A percentile compares a stretch with the other conserved stretches of the same genome.
These are phyloP conservation scores for Omphaloscelis lunosa DNA, from an alignment of 2,888 invertebrate genomes.

Conservation along the genomic window DNA sequence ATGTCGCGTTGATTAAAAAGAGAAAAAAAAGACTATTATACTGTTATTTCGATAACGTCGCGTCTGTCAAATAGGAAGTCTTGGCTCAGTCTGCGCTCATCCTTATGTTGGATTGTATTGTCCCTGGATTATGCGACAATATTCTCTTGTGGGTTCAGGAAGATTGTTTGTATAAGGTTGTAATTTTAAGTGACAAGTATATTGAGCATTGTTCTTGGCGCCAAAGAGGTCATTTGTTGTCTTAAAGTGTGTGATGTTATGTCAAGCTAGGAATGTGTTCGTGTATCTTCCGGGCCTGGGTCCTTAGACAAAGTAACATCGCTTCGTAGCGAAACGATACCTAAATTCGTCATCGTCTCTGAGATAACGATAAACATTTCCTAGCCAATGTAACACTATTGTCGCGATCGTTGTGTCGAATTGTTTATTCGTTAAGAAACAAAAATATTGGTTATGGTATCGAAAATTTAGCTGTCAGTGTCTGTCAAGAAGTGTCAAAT, in stretches of 20 bases:
- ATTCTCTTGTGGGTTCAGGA: constrained; percentile 9
- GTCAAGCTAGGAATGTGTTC: neutral
- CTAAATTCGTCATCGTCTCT: too few relatives aligned
- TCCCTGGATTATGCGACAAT: neutral
- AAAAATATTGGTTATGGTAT: too few relatives aligned
- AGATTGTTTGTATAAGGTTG: neutral
- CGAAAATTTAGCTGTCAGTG: too few relatives aligned
- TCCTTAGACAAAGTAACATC: too few relatives aligned
- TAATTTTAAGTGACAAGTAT: constrained; percentile 14
- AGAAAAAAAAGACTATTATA: neutral
- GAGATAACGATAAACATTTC: too few relatives aligned
- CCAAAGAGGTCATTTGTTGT: neutral
- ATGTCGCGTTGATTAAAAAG: too few relatives aligned
- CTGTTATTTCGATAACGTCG: neutral
- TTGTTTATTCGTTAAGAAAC: too few relatives aligned
- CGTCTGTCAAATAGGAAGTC: too few relatives aligned
- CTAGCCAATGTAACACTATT: too few relatives aligned
- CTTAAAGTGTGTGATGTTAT: neutral
- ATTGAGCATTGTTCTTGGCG: constrained; percentile 32
- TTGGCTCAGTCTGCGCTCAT: neutral
- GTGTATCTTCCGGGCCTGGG: neutral
- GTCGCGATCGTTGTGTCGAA: too few relatives aligned
- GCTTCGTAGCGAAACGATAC: too few relatives aligned
- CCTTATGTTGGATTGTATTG: constrained; percentile 1
- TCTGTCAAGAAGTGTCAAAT: too few relatives aligned